Base-by-base conservation (phyloP, 2,888 invertebrate genomes). In the Pseudococcus jackbeardsleyi region DNA sequence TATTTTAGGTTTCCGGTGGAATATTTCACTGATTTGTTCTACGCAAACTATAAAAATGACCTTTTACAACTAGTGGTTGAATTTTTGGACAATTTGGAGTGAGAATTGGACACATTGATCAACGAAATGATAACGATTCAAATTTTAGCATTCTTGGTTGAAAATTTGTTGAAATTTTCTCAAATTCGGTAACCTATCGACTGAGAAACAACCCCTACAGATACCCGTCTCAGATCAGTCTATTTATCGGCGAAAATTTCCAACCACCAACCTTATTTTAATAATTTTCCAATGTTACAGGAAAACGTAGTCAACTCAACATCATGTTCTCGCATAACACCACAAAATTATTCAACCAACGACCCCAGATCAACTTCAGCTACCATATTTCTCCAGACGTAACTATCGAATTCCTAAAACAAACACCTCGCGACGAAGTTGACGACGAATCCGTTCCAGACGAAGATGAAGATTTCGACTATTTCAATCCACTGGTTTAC, bases 401-500 rank as follows among this genome's bases (percentile, higher is more conserved):
- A n/a, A 82, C 79, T 9, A 82, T 82, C 39, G 79, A 82, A 82
- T 82, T 82, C 46, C 17, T 82, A 0, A 82, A 82, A 82, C 79
- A 82, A 17, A 72, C 33, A 82, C 11, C 79, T 46, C 79, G 46
- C n/a, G 19, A 82, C 26, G 87, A 77, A 39, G 42, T 39, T 6
- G 48, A 68, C 7, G 87, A 87, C 26, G 77, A 77, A 48, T 19
- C 15, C 54, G 8, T 48, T 12, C 46, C 42, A 8, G 89, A 88
- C 64, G 88, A 89, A 42, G 85, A 59, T 17, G 86, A 89, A 46
- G 79, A 87, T 85, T 89, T 89, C 59, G 89, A 89, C 72, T 89
- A 90, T 46, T 90, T 91, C 59, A 91, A 91, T 89, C 91, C 91
- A 12, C 88, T 91, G 46, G 91, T 90, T 79, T 91, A 90, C 88